Evolutionary conservation across 2,888 invertebrate species (phyloP), one percentile per base, ranked within the genome.

Genomic region (Rhodophaea formosa): DNA sequence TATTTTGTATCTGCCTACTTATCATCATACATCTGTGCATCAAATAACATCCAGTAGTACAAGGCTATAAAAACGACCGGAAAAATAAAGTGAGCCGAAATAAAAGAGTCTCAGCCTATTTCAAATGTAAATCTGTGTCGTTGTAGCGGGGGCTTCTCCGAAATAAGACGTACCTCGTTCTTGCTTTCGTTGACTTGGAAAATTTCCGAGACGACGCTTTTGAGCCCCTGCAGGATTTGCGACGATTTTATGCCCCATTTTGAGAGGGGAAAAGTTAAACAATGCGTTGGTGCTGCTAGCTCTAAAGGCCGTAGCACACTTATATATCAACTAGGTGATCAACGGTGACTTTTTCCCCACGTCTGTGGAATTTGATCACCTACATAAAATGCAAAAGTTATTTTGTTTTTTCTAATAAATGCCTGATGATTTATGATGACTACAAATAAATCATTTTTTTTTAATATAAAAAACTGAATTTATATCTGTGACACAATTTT

Each of bases 51-150:
- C 45, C 14, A 16, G 35, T 39, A 51, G 35, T 45, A 55, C 45
- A 45, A 15, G 15, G 64, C 66, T 59, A 71, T 69, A 72, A 67
- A 70, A 70, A 64, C 67, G 68, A 70, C 66, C 73, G 60, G 77
- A 79, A 79, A 82, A 83, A 77, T 75, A 82, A 79, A 80, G 76
- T 64, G 68, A 62, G 72, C 67, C 69, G 68, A 79, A 83, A 87
- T 82, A 84, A 83, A 84, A 82, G 76, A 79, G 78, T 75, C 76
- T 80, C 79, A 74, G 81, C 81, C 82, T 82, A 83, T 83, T 87
- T 83, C 80, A 81, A 87, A 88, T 87, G 86, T 86, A 88, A 88
- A 88, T 88, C 84, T 84, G 77, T 77, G 80, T 73, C 82, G 80
- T 77, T 81, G 86, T 86, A 86, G 84, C 82, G 84, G 81, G 81